Evolutionary conservation across 2,888 invertebrate genomes (phyloP).

Genomic region (Lomographa bimaculata): DNA sequence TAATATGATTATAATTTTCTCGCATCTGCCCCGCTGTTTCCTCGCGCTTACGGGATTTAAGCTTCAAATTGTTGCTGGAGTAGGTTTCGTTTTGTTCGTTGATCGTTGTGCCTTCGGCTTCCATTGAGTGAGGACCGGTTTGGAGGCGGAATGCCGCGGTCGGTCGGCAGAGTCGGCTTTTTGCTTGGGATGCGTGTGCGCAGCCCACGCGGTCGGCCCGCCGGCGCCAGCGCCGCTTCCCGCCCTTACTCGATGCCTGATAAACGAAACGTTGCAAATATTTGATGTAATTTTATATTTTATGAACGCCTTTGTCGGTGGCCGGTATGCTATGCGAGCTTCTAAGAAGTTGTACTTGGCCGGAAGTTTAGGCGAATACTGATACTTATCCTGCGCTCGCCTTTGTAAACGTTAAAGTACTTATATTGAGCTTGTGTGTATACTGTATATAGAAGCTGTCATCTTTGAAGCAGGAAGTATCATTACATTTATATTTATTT

Average conservation of each 20-base stretch:
- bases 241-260: conserved; percentile 53
- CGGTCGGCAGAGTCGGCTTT: conserved; percentile 56
- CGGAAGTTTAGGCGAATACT: conserved; percentile 7
- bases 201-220: conserved; percentile 65
- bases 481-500: too few species aligned
- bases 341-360: not conserved
- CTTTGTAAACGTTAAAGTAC: too few species aligned
- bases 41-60: conserved; percentile 31
- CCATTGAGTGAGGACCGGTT: conserved; percentile 77
- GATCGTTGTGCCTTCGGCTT: conserved; percentile 54
- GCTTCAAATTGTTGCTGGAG: conserved; percentile 33
- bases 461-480: too few species aligned
- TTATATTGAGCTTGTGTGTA: too few species aligned
- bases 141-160: conserved; percentile 69
- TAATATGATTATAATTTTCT: conserved; percentile 72
- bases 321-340: conserved; percentile 8
- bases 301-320: conserved; percentile 22
- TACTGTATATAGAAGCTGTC: too few species aligned
- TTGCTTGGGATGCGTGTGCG: conserved; percentile 65
- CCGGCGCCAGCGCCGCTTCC: conserved; percentile 57
- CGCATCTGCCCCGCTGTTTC: conserved; percentile 45
- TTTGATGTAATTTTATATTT: conserved; percentile 51
- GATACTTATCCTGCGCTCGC: conserved; percentile 1
- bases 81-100: conserved; percentile 50
- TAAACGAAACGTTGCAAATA: conserved; percentile 71